These are phyloP conservation scores for Lateolabrax maculatus DNA, from an alignment of 2,797 vertebrate species.

Conservation along the genomic window DNA sequence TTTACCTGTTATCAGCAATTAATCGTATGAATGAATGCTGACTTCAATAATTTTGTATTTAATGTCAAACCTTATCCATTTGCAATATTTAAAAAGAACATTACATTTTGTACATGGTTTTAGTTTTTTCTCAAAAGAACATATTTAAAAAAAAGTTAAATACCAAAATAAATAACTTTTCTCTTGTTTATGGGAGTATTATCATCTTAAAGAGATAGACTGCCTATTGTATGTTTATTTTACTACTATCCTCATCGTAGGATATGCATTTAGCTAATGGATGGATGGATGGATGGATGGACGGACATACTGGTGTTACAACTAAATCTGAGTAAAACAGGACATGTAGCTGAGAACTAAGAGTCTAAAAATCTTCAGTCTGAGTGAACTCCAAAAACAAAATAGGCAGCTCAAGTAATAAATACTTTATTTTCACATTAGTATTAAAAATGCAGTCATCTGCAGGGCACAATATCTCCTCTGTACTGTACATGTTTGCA, in stretches of 20 bases:
- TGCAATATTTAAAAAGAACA: background rate
- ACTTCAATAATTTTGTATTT: background rate
- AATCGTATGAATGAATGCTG: background rate
- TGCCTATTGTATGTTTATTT: too few species aligned
- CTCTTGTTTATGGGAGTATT: too few species aligned
- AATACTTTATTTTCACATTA: constrained; percentile 82
- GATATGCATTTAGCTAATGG: too few species aligned
- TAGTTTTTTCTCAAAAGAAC: background rate
- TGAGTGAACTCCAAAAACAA: background rate
- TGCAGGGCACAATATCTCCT: constrained; percentile 43
- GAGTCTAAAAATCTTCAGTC: background rate
- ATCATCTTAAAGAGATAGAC: too few species aligned
- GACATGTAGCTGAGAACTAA: background rate
- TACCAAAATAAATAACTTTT: too few species aligned
- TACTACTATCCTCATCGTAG: too few species aligned
- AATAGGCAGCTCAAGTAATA: constrained; percentile 67
- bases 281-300: too few species aligned
- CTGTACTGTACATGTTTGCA: constrained; percentile 45
- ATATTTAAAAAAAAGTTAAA: too few species aligned
- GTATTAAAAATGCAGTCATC: constrained; percentile 71
- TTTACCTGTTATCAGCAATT: background rate
- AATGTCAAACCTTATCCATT: background rate
- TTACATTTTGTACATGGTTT: background rate
- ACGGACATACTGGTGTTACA: constrained; percentile 2
- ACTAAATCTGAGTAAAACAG: constrained; percentile 10